A percentile compares a stretch with the other conserved stretches of the same genome.
phyloP scores from a whole-genome alignment of 2,797 vertebrate genomes.

The Cryptoblepharus egeriae region DNA sequence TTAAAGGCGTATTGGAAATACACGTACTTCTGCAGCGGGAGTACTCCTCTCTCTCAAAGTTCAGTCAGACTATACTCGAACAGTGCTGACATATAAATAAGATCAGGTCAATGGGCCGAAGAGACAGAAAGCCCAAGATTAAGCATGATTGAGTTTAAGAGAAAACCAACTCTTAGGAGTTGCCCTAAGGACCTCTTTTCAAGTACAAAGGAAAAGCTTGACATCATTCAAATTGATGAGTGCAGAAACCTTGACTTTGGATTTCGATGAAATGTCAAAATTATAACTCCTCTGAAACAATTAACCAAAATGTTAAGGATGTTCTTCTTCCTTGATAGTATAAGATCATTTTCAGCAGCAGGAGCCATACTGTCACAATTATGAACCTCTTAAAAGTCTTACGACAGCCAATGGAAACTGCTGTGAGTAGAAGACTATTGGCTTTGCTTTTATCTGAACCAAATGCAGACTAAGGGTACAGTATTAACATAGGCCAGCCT shows the following conservation, averaged over 20 bases:
- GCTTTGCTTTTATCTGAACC: no score
- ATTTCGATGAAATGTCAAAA: conserved; percentile 5
- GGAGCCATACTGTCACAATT: neutral
- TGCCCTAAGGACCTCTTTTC: neutral
- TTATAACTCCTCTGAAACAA: neutral
- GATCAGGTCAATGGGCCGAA: neutral
- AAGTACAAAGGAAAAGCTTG: neutral
- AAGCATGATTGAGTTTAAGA: neutral
- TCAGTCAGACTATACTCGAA: neutral
- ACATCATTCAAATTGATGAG: neutral
- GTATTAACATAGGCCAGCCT: no score
- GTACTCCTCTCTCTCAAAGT: no score
- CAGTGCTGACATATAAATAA: accelerated
- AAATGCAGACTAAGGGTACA: no score
- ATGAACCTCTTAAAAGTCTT: neutral
- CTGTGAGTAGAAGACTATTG: neutral
- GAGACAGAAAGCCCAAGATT: neutral
- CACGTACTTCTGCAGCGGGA: no score
- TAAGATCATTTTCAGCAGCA: neutral
- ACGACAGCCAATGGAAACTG: neutral
- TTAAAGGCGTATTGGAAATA: no score
- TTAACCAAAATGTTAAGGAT: conserved; percentile 9
- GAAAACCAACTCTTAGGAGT: neutral
- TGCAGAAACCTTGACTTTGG: neutral
- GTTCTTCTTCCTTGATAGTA: conserved; percentile 1